Evolutionary conservation across 2,797 vertebrate genomes (phyloP), one percentile per base, ranked within the genome.

Genomic region (Peromyscus attwateri): DNA sequence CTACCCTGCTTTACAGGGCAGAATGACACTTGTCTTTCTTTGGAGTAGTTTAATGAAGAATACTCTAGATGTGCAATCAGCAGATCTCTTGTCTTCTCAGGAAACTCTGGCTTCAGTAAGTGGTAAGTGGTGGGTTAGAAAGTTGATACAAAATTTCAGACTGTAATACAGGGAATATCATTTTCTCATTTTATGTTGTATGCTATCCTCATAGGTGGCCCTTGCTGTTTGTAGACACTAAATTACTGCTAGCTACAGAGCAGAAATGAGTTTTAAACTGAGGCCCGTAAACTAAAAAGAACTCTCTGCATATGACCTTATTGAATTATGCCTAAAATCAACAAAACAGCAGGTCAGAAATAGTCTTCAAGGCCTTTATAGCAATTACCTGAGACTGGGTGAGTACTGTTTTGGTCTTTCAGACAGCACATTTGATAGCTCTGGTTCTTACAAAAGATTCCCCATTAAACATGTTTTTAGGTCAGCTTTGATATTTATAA

Each of bases 261-360:
- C 71, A 25, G 55, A 96, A 95, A 85, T 5, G 31, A 46, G 87
- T 89, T 95, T 96, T 94, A 96, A 52, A 87, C 84, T 93, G 95
- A 87, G 73, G 83, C 19, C 37, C 21, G 3, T 12, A 96, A 88
- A 0, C 0, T 37, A 77, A 62, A 91, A 97, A 97, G 87, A 94
- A 60, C 0, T 52, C 94, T 95, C 55, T 0, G 64, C 88, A 92
- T 94, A 81, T 57, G 95, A 97, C 84, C 70, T 73, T 93, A 95
- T 29, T 87, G 88, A 96, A 96, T 96, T 95, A 80, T 49, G 95
- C 52, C 94, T 95, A 98, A 96, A 98, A 95, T 75, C 93, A 97
- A 90, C 31, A 68, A 49, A 90, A 6, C 17, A 10, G 87, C 43
- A 79, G 95, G 89, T 97, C 91, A 96, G 96, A 95, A 68, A 96